Base-by-base conservation (phyloP, 2,113 vertebrate genomes). In the Leptobrachium leishanense region DNA sequence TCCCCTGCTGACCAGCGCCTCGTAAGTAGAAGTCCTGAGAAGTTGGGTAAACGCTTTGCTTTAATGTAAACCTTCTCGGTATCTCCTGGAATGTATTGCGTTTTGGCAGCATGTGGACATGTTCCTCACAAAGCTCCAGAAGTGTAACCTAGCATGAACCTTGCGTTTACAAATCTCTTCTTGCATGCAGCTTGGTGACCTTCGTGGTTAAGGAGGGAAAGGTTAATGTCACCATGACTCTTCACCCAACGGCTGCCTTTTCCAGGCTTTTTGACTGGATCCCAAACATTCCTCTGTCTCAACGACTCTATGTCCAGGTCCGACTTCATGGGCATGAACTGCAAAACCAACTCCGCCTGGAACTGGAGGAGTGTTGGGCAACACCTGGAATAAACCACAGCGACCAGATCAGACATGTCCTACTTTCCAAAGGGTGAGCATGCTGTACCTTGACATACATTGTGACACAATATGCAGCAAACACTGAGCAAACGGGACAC, bases 281-380 rank as follows among this genome's bases (percentile, higher is more conserved):
- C 0, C 1, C 39, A 0, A 31, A 79, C 2, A 2, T 89, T 5
- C 66, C 81, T 0, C 0, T 88, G 44, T 80, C 3, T 0, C 83
- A 84, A 62, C 82, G 43, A 0, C 81, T 90, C 13, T 89, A 87
- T 39, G 85, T 86, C 41, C 84, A 88, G 55, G 81, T 90, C 72
- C 83, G 84, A 55, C 66, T 88, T 5, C 84, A 88, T 76, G 88
- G 83, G 12, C 85, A 86, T 65, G 87, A 80, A 10, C 88, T 85
- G 65, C 77, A 84, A 43, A 82, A 46, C 63, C 87, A 86, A 70
- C 89, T 88, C 70, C 67, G 84, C 55, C 85, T 90, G 41, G 83
- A 84, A 0, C 0, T 88, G 12, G 82, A 85, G 44, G 87, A 85
- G 62, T 90, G 89, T 81, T 90, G 88, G 89, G 88, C 87, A 63